These are phyloP conservation scores for Haliclona indistincta DNA, from an alignment of 37 sponge, comb jelly and placozoan genomes.

Conservation along the genomic window DNA sequence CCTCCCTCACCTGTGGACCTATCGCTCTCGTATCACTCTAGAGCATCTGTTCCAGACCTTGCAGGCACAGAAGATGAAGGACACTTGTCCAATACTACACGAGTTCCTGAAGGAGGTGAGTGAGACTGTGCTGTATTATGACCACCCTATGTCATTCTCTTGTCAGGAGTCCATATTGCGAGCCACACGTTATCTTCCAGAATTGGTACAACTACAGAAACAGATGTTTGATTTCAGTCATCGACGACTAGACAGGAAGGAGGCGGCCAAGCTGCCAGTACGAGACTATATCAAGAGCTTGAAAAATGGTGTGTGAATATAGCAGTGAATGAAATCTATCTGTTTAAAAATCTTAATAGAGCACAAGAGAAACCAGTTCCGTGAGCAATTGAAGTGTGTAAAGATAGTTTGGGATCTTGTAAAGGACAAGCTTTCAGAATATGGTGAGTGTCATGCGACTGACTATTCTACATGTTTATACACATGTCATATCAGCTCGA, in stretches of 20 bases:
- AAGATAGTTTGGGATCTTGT: constrained; percentile 61
- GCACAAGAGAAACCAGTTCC: constrained; percentile 2
- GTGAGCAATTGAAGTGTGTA: constrained; percentile 16
- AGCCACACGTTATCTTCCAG: constrained; percentile 77
- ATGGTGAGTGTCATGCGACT: constrained; percentile 28
- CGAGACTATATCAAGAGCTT: constrained; percentile 36
- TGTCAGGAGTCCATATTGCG: constrained; percentile 57
- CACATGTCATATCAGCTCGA: constrained; percentile 19
- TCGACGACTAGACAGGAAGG: constrained; percentile 37
- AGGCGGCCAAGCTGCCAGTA: constrained; percentile 38
- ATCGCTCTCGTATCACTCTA: constrained; percentile 50
- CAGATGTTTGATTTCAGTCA: constrained; percentile 38
- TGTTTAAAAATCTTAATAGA: neutral
- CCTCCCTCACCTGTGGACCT: constrained; percentile 68
- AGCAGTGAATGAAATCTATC: neutral
- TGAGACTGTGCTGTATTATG: neutral
- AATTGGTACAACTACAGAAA: constrained; percentile 64
- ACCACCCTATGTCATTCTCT: neutral
- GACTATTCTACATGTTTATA: too few species aligned
- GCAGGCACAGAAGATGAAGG: constrained; percentile 14
- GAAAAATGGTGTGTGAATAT: neutral
- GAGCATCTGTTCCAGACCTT: constrained; percentile 51
- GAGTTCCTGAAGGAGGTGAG: constrained; percentile 58
- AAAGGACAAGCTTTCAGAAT: constrained; percentile 41
- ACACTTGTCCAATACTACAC: constrained; percentile 51